Conservation (phyloP, 2,113 vertebrate species). For the Pardalotus punctatus region DNA sequence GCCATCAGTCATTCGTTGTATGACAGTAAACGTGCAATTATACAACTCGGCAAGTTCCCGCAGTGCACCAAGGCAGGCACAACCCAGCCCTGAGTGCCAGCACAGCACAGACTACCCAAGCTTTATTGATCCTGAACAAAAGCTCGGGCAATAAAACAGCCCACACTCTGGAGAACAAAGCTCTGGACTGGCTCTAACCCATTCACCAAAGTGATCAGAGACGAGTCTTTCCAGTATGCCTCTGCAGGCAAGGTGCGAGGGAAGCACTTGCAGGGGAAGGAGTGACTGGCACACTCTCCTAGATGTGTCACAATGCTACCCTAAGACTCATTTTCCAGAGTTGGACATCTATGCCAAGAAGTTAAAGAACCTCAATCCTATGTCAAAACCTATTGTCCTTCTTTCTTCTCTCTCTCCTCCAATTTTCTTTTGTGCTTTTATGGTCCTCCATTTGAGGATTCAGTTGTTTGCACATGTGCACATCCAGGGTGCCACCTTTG, state of each 20-base stretch:
- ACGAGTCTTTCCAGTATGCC: not conserved
- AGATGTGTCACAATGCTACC: not conserved
- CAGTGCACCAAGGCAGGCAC: conserved; percentile 1
- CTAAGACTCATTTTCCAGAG: not conserved
- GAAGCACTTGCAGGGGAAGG: not conserved
- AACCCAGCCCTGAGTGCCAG: not conserved
- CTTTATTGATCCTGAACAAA: not conserved
- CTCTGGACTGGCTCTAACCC: not conserved
- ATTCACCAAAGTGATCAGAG: not conserved
- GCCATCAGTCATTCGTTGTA: conserved; percentile 62
- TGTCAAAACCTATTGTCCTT: not conserved
- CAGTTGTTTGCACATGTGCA: accelerated
- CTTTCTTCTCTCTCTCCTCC: not conserved
- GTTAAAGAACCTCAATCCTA: not conserved
- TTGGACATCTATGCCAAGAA: not conserved
- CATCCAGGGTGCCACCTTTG: not conserved
- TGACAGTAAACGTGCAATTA: conserved; percentile 61
- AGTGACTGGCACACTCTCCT: not conserved
- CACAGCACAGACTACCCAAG: not conserved
- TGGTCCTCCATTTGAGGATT: not conserved
- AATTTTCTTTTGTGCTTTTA: not conserved
- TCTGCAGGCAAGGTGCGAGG: not conserved
- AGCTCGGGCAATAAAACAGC: not conserved
- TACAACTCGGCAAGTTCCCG: conserved; percentile 21
- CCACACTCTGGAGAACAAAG: not conserved